These are phyloP conservation scores for Drosophila lacicola DNA, from an alignment of 2,888 invertebrate species.

Conservation along the genomic window DNA sequence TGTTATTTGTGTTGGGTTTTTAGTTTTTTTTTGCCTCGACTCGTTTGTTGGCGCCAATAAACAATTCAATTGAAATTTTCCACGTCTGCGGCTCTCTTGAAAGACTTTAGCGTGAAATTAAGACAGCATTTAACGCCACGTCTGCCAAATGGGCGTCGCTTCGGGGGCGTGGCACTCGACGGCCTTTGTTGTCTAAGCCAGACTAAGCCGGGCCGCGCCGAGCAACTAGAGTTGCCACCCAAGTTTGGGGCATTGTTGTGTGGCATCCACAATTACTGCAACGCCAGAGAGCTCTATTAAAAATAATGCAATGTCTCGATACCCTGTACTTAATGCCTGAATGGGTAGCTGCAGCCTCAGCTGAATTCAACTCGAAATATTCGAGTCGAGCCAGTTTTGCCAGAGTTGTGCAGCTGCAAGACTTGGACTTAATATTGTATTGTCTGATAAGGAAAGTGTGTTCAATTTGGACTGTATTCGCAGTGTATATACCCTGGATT, in stretches of 20 bases:
- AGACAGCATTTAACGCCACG: slow-evolving; percentile 64
- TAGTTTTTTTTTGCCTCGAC: slow-evolving; percentile 10
- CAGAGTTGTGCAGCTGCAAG: too few relatives aligned
- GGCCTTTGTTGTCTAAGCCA: slow-evolving; percentile 52
- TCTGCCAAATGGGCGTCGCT: slow-evolving; percentile 12
- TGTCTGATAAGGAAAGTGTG: too few relatives aligned
- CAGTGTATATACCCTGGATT: neutral
- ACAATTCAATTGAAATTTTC: slow-evolving; percentile 64
- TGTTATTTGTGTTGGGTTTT: slow-evolving; percentile 11
- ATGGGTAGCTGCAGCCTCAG: too few relatives aligned
- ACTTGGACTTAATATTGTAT: too few relatives aligned
- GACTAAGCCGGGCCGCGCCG: slow-evolving; percentile 39
- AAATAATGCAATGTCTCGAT: slow-evolving; percentile 1
- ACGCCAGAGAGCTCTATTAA: slow-evolving; percentile 14
- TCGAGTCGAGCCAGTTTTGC: neutral
- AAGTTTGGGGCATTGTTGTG: slow-evolving; percentile 16
- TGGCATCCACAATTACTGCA: slow-evolving; percentile 31
- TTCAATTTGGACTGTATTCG: neutral
- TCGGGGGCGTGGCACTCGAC: slow-evolving; percentile 26
- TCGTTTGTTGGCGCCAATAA: slow-evolving; percentile 51
- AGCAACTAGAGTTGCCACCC: slow-evolving; percentile 16
- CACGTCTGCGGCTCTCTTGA: slow-evolving; percentile 33
- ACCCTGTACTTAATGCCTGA: neutral
- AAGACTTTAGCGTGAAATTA: slow-evolving; percentile 66
- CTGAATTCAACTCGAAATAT: too few relatives aligned